phyloP scores from a whole-genome alignment of 2,113 vertebrate species.

The Tinamus guttatus region DNA sequence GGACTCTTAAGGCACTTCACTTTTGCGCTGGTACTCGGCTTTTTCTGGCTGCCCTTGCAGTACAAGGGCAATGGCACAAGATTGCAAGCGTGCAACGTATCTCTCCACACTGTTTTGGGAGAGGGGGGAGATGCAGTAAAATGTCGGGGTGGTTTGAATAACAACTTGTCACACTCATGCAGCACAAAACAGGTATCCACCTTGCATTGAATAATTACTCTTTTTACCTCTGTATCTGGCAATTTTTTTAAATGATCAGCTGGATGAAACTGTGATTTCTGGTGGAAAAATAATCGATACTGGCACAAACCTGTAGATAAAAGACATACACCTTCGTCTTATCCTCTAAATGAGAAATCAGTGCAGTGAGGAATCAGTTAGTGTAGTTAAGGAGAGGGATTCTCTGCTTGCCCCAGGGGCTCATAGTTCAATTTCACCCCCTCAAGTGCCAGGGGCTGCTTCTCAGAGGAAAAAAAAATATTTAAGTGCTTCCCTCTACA shows the following conservation, averaged over 20 bases:
- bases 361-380: constrained; percentile 31
- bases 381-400: not conserved
- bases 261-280: constrained; percentile 16
- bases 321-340: constrained; percentile 28
- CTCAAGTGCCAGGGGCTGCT: not conserved
- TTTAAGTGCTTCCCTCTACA: not conserved
- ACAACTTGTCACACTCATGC: not conserved
- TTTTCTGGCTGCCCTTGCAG: not conserved
- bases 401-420: not conserved
- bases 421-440: constrained; percentile 4
- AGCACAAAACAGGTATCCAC: not conserved
- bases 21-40: not conserved
- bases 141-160: not conserved
- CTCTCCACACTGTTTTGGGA: not conserved
- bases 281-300: constrained; percentile 46
- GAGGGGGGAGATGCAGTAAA: not conserved
- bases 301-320: constrained; percentile 23
- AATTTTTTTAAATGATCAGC: constrained; percentile 49
- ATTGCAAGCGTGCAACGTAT: not conserved
- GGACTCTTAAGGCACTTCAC: not conserved
- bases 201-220: not conserved
- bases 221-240: not conserved
- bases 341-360: constrained; percentile 47
- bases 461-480: constrained; percentile 1
- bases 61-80: too few species aligned